These are phyloP conservation scores for Criorhina ranunculi DNA, from an alignment of 2,888 invertebrate species.

Conservation along the genomic window DNA sequence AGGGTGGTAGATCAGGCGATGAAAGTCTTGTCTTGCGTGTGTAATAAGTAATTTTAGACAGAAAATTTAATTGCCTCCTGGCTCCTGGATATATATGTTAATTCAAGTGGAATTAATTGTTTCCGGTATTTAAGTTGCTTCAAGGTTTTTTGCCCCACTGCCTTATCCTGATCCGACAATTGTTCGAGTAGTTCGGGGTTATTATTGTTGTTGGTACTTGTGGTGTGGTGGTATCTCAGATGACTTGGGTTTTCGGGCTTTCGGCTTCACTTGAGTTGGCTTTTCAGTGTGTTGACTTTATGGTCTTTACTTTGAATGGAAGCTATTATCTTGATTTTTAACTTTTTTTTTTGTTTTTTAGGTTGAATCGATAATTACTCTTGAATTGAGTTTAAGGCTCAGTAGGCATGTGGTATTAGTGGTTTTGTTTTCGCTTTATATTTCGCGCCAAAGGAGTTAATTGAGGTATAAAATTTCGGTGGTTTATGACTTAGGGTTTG, in stretches of 20 bases:
- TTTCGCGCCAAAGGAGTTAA: conserved; percentile 45
- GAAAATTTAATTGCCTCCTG: conserved; percentile 79
- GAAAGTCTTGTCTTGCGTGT: conserved; percentile 80
- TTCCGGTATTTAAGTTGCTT: conserved; percentile 84
- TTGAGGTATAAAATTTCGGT: conserved; percentile 47
- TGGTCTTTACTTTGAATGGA: conserved; percentile 25
- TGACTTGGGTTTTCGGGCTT: conserved; percentile 70
- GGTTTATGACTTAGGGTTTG: conserved; percentile 10
- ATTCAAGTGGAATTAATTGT: conserved; percentile 84
- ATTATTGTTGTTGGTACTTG: conserved; percentile 72
- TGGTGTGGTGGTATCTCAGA: conserved; percentile 50
- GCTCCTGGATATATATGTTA: conserved; percentile 81
- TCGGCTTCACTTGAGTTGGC: conserved; percentile 68
- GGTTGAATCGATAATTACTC: conserved; percentile 71
- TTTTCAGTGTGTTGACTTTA: conserved; percentile 70
- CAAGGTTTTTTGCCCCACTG: conserved; percentile 76
- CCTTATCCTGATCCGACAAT: conserved; percentile 71
- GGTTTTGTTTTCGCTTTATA: conserved; percentile 30
- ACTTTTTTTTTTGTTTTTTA: conserved; percentile 58
- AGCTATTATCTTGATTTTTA: conserved; percentile 74
- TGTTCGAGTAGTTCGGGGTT: conserved; percentile 72
- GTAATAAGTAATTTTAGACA: conserved; percentile 79
- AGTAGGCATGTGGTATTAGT: conserved; percentile 46
- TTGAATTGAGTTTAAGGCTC: conserved; percentile 65
- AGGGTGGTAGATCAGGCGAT: conserved; percentile 66